These are phyloP conservation scores for Potamilus streckersoni DNA, from an alignment of 1,140 invertebrate species.

Conservation along the genomic window DNA sequence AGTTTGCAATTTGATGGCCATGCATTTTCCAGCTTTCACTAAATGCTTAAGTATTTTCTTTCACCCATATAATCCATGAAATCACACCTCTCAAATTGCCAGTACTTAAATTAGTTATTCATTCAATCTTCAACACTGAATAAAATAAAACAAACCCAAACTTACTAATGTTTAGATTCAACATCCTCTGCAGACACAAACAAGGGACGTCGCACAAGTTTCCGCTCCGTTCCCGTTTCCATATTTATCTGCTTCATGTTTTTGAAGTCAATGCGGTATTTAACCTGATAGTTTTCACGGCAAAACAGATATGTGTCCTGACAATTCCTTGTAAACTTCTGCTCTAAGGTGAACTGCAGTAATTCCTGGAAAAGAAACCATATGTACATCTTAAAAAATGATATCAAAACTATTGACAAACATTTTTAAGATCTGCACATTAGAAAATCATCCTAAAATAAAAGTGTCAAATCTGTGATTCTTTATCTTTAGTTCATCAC, in stretches of 20 bases:
- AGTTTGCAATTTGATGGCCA: no score
- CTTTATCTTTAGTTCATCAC: no score
- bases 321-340: conserved; percentile 6
- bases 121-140: no score
- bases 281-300: conserved; percentile 20
- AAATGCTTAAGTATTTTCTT: no score
- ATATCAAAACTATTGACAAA: no score
- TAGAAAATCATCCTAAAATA: no score
- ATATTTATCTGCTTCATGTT: conserved; percentile 43
- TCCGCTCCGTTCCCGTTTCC: conserved; percentile 19
- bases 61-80: not conserved
- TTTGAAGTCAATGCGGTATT: conserved; percentile 43
- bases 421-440: no score
- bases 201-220: conserved; percentile 35
- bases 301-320: conserved; percentile 14
- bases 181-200: conserved; percentile 35
- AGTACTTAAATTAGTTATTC: not conserved
- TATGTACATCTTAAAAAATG: no score
- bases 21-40: no score
- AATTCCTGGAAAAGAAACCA: conserved; percentile 7
- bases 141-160: no score
- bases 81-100: not conserved
- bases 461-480: no score
- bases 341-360: conserved; percentile 19
- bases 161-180: conserved; percentile 26